Evolutionary conservation across 1,140 invertebrate genomes (phyloP), one percentile per base, ranked within the genome.

Genomic region (Alviniconcha marisindica): DNA sequence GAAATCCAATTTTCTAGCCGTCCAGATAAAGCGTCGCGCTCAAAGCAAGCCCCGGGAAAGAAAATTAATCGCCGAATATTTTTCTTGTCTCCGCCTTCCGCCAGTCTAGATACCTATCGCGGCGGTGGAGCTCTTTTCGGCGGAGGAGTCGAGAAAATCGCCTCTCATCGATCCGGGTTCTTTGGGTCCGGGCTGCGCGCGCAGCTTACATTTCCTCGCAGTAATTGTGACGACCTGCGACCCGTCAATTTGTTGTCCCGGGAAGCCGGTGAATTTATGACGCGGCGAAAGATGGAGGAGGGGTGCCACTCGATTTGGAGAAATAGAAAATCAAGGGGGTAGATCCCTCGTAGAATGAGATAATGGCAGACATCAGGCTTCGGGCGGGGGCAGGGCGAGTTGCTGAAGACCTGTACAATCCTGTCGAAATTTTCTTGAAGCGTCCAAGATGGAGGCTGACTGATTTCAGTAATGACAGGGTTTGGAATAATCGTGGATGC

Each of bases 1-100:
- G 83, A 84, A 84, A 84, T 84, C 83, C 83, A 84, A 84, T 84
- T 84, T 84, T 81, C 83, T 79, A 77, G 33, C 31, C 83, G 78
- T 81, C 78, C 79, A 81, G 80, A 82, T 82, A 82, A 74, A 74
- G 36, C 38, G 31, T 21, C 38, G 21, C 69, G 31, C 71, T 77
- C 63, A 40, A 81, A 77, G 71, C 51, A 48, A 28, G 73, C 33
- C 78, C 71, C 40, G 71, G 78, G 73, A 81, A 81, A 81, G 66
- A 84, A 84, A 84, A 84, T 84, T 84, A 84, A 84, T 84, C 80
- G 83, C 79, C 42, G 83, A 81, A 84, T 84, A 84, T 84, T 84
- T 84, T 84, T 84, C 83, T 84, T 84, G 83, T 84, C 83, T 76
- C 60, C 60, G 40, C 77, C 83, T 84, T 84, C 83, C 83, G 83